These are phyloP conservation scores for Acronicta psi DNA, from an alignment of 2,888 invertebrate species.

Conservation along the genomic window DNA sequence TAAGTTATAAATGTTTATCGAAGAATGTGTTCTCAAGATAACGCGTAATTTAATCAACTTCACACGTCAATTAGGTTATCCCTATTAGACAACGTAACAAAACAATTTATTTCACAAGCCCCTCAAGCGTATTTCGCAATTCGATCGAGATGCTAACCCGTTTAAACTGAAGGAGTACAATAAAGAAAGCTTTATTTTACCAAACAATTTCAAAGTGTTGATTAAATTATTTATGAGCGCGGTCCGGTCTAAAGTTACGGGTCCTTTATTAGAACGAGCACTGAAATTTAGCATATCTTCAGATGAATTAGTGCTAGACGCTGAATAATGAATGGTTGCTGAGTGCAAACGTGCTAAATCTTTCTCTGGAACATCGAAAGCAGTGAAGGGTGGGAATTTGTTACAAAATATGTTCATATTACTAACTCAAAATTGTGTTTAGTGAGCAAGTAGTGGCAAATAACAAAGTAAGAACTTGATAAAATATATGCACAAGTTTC, in stretches of 20 bases:
- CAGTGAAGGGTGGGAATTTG: not conserved
- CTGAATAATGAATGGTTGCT: slow-evolving; percentile 23
- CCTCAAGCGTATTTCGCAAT: not conserved
- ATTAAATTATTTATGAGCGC: slow-evolving; percentile 53
- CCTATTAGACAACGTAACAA: not conserved
- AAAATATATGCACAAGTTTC: too few relatives aligned
- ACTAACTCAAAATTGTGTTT: too few relatives aligned
- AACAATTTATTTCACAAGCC: slow-evolving; percentile 13
- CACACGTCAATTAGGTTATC: too few relatives aligned
- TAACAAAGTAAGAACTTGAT: too few relatives aligned
- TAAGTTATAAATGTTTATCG: too few relatives aligned
- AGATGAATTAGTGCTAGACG: slow-evolving; percentile 33
- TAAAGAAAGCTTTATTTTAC: slow-evolving; percentile 35
- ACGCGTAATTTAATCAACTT: too few relatives aligned
- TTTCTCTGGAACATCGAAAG: not conserved
- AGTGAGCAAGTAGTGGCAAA: too few relatives aligned
- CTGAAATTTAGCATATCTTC: slow-evolving; percentile 32
- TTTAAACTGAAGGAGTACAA: slow-evolving; percentile 31
- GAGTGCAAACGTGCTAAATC: slow-evolving; percentile 13
- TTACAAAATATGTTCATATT: not conserved
- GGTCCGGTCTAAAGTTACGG: slow-evolving; percentile 19
- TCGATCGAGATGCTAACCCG: slow-evolving; percentile 17
- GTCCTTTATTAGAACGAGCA: slow-evolving; percentile 23
- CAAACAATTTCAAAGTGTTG: slow-evolving; percentile 44
- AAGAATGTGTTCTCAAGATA: too few relatives aligned